Evolutionary conservation across 2,888 invertebrate genomes (phyloP), one percentile per base, ranked within the genome.

Genomic region (Crossocerus cetratus): DNA sequence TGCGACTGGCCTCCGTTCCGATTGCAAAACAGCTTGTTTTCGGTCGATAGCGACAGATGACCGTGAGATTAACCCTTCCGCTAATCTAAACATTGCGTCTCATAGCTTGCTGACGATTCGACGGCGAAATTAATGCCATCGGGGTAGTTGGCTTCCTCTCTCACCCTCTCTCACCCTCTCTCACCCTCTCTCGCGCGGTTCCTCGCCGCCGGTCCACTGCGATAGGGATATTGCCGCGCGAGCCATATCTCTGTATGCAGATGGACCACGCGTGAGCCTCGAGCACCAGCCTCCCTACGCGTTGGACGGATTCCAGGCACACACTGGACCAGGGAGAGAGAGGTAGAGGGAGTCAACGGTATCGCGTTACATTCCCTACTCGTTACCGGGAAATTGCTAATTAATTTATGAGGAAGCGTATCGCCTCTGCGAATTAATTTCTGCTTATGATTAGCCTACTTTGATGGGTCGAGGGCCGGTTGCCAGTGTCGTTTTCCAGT

Each of bases 71-170:
- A 72, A 64, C 74, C 32, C 32, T 74, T 71, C 72, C 72, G 68
- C 62, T 65, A 55, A 45, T 65, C 74, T 71, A 76, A 70, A 76
- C 64, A 57, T 78, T 71, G 22, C 58, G 57, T 62, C 16, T 54
- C 21, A 57, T 58, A 60, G 64, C 18, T 57, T 22, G 32, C 22
- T 59, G 63, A 66, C 64, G 70, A 72, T 60, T 72, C 68, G 71
- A 64, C 64, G 54, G 44, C 18, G 68, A 78, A 77, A 78, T 80
- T 77, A 78, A 80, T 74, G 65, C 54, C 61, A 56, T 45, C 45
- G 72, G 60, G 53, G 16, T 16, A 16, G 49, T 14, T 54, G 45
- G 78, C 69, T 74, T 73, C 32, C 3, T 32, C 32, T 32, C 32
- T 5, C 8, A 8, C 11, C 5, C 32, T 32, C 32, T 32, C 32